Conservation (phyloP, 2,888 invertebrate species). For the Troides aeacus region DNA sequence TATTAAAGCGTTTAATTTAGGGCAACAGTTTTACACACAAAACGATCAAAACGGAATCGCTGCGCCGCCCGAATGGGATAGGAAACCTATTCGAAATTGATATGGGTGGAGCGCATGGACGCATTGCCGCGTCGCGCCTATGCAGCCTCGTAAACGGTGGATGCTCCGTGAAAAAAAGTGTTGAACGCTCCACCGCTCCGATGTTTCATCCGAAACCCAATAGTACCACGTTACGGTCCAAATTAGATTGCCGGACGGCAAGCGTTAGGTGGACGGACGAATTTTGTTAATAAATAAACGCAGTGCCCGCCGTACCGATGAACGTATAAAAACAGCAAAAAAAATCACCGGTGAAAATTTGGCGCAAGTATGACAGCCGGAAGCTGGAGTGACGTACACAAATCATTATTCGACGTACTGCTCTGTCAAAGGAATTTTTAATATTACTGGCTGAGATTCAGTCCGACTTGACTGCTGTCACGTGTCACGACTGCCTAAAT, state of each 20-base stretch:
- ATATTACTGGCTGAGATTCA: constrained; percentile 66
- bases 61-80: constrained; percentile 71
- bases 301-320: constrained; percentile 64
- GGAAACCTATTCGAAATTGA: constrained; percentile 79
- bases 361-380: constrained; percentile 74
- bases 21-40: constrained; percentile 76
- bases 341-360: constrained; percentile 67
- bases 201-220: constrained; percentile 47
- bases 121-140: constrained; percentile 70
- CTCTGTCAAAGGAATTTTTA: constrained; percentile 76
- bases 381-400: constrained; percentile 65
- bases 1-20: constrained; percentile 79
- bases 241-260: constrained; percentile 43
- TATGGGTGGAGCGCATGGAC: constrained; percentile 74
- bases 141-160: constrained; percentile 73
- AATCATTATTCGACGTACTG: constrained; percentile 72
- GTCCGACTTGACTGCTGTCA: constrained; percentile 49
- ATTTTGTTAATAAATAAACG: constrained; percentile 80
- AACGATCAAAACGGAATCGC: constrained; percentile 77
- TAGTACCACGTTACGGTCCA: constrained; percentile 42
- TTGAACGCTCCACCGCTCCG: constrained; percentile 36
- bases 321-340: constrained; percentile 66
- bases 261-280: constrained; percentile 69
- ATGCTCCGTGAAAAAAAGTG: constrained; percentile 48
- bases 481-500: constrained; percentile 47